These are phyloP conservation scores for Apodemus sylvaticus DNA, from an alignment of 2,113 vertebrate species.

Conservation along the genomic window DNA sequence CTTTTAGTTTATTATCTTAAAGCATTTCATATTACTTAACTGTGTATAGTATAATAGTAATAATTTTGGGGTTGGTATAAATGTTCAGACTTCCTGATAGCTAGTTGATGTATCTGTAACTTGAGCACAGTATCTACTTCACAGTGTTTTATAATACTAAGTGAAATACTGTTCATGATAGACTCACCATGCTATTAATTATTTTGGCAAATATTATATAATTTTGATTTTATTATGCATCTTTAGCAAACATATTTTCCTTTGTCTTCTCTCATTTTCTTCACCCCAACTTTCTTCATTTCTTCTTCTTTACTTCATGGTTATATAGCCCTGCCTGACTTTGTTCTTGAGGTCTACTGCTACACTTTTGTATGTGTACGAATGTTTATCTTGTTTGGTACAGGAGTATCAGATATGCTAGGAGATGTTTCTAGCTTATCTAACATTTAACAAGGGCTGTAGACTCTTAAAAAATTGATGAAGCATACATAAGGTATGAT, in stretches of 20 bases:
- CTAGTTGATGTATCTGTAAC: background rate
- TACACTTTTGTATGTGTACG: background rate
- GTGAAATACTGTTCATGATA: constrained; percentile 24
- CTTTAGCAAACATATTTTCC: background rate
- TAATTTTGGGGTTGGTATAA: constrained; percentile 14
- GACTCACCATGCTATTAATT: background rate
- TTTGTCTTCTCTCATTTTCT: background rate
- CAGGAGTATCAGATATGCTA: background rate
- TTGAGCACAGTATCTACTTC: background rate
- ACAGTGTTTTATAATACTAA: background rate
- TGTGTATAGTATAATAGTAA: background rate
- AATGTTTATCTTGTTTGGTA: background rate
- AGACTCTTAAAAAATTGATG: background rate
- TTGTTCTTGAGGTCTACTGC: background rate
- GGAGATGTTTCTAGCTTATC: background rate
- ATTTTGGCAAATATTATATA: background rate
- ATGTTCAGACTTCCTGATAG: constrained; percentile 34
- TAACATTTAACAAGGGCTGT: background rate
- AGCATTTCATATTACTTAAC: background rate
- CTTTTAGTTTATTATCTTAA: background rate
- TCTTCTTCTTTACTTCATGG: background rate
- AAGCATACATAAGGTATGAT: background rate
- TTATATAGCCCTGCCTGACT: background rate
- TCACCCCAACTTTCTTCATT: background rate
- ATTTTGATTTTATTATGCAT: background rate